Base-by-base conservation (phyloP, 2,888 invertebrate species). In the Chromoteleia sp. region DNA sequence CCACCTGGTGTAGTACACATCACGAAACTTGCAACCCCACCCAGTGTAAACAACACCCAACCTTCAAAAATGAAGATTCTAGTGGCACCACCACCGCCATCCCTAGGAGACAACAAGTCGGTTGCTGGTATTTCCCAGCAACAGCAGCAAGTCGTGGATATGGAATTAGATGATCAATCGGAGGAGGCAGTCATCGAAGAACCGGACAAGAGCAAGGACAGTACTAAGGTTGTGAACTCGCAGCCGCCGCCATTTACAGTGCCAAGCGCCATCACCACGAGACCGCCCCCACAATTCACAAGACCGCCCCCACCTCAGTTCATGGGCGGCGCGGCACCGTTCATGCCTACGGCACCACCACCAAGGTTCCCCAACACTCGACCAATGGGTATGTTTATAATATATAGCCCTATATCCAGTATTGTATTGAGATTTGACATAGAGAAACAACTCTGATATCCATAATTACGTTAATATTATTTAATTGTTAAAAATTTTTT, bases 1-100 rank as follows among this genome's bases (percentile, higher is more conserved):
- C 91, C 91, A 10, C 91, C 91, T 0, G 91, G 91, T 15, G 90
- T 92, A 0, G 91, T 90, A 0, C 91, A 91, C 36, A 91, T 91
- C 6, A 91, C 91, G 7, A 92, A 91, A 83, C 81, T 91, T 8
- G 91, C 91, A 0, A 90, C 91, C 0, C 91, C 91, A 2, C 1
- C 88, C 0, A 70, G 17, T 36, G 36, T 61, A 0, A 80, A 80
- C 48, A 78, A 58, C 39, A 12, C 73, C n/a, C 61, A 70, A 43
- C 83, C 43, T 65, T 85, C 54, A 25, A 87, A 87, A 15, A 91
- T 89, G 90, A 91, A 89, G 84, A 91, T 89, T 21, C 74, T 91
- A 5, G 91, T 91, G 0, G 91, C 91, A 2, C 91, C 91, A 2
- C 91, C 92, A 0, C 92, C 92, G 0, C 92, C 92, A 0, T 84